These are phyloP conservation scores for Eumaeus atala DNA, from an alignment of 1,140 invertebrate genomes.

Conservation along the genomic window DNA sequence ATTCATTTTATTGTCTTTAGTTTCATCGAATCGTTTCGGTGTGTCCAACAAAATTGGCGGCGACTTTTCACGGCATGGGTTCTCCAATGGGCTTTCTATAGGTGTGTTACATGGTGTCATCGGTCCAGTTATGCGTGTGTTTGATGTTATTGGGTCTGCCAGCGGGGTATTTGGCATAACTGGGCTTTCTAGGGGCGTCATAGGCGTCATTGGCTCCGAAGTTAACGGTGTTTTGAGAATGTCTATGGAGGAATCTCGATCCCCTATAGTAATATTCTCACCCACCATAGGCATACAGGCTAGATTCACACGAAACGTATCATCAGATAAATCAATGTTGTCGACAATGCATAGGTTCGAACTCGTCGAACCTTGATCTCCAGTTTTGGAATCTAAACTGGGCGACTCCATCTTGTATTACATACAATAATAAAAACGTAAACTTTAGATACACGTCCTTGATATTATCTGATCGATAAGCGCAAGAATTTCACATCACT, in stretches of 20 bases:
- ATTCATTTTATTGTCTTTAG: slow-evolving; percentile 26
- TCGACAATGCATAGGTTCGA: slow-evolving; percentile 50
- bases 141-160: slow-evolving; percentile 21
- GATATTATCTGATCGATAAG: slow-evolving; percentile 72
- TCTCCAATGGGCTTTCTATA: not conserved
- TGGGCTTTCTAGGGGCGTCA: slow-evolving; percentile 23
- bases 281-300: slow-evolving; percentile 51
- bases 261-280: slow-evolving; percentile 54
- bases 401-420: slow-evolving; percentile 42
- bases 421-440: slow-evolving; percentile 13
- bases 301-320: slow-evolving; percentile 56
- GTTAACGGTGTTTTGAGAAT: not conserved
- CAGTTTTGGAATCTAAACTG: slow-evolving; percentile 31
- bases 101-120: slow-evolving; percentile 1
- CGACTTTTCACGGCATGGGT: slow-evolving; percentile 23
- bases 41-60: slow-evolving; percentile 44
- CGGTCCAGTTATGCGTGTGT: slow-evolving; percentile 22
- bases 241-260: slow-evolving; percentile 16
- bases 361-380: slow-evolving; percentile 34
- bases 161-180: not conserved
- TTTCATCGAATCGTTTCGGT: slow-evolving; percentile 35
- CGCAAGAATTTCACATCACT: slow-evolving; percentile 66
- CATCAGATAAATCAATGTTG: slow-evolving; percentile 50
- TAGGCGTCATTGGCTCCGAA: slow-evolving; percentile 21
- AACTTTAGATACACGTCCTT: slow-evolving; percentile 38